These are phyloP conservation scores for Tupaia chinensis DNA, from an alignment of 2,113 vertebrate genomes.

Conservation along the genomic window DNA sequence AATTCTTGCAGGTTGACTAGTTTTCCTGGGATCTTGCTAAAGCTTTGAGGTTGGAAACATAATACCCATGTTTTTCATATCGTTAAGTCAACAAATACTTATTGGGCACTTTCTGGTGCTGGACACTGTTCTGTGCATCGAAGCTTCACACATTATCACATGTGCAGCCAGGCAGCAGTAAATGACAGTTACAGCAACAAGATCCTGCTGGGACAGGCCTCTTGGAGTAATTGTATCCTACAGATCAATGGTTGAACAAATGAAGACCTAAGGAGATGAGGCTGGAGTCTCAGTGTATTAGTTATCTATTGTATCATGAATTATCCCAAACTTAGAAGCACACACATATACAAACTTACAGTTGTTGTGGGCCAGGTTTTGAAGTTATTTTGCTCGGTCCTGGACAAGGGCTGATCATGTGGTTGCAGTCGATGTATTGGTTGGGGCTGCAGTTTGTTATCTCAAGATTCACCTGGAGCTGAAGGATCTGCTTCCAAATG, in stretches of 20 bases:
- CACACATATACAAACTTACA: not conserved
- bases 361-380: not conserved
- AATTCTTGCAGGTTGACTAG: not conserved
- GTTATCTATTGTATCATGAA: not conserved
- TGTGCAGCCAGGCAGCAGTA: not conserved
- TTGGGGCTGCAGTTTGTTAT: not conserved
- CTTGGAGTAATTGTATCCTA: not conserved
- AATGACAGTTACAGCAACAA: not conserved
- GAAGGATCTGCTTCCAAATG: not conserved
- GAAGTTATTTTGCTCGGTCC: not conserved
- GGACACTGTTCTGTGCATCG: not conserved
- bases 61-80: not conserved
- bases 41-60: not conserved
- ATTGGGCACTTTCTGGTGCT: not conserved
- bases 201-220: accelerated
- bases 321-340: not conserved
- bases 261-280: not conserved
- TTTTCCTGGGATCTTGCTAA: not conserved
- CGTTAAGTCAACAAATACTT: not conserved
- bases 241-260: not conserved
- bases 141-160: not conserved
- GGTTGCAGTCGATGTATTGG: not conserved
- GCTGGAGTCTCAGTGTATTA: too few species aligned
- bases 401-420: not conserved
- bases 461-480: not conserved